phyloP scores from a whole-genome alignment of 1,140 invertebrate species.

The Pseudomyrmex gracilis region DNA sequence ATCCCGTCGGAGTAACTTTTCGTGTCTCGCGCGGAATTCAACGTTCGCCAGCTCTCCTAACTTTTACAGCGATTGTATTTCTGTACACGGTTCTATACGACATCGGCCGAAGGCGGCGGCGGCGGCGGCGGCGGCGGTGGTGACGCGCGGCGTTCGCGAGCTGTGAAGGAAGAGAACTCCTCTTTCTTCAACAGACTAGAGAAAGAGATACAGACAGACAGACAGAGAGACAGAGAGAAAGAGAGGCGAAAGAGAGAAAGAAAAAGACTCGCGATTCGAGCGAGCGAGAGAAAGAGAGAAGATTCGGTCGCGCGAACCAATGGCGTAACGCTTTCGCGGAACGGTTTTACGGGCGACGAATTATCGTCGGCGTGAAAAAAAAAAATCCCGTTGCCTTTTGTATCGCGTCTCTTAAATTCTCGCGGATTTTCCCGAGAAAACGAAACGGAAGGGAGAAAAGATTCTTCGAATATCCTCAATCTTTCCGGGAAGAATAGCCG shows the following conservation, averaged over 20 bases:
- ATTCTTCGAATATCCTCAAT: background rate
- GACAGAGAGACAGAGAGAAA: conserved; percentile 27
- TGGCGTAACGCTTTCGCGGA: conserved; percentile 64
- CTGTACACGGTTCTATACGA: conserved; percentile 16
- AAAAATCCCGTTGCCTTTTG: background rate
- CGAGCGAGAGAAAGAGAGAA: background rate
- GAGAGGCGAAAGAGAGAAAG: conserved; percentile 45
- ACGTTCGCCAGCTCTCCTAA: background rate
- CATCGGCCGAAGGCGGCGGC: conserved; percentile 1
- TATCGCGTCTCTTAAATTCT: conserved; percentile 4
- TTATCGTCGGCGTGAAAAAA: conserved; percentile 16
- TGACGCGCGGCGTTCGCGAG: conserved; percentile 9
- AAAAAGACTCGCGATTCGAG: conserved; percentile 25
- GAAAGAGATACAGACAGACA: conserved; percentile 28
- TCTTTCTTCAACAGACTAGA: conserved; percentile 22
- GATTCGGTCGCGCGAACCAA: conserved; percentile 16
- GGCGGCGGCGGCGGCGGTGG: conserved; percentile 11
- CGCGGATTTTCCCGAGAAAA: background rate
- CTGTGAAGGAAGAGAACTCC: conserved; percentile 31
- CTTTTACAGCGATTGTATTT: conserved; percentile 34
- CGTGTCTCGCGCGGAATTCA: conserved; percentile 25
- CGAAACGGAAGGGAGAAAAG: background rate
- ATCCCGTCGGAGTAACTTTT: conserved; percentile 45
- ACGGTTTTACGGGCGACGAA: conserved; percentile 45
- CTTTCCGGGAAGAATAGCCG: background rate